Base-by-base conservation (phyloP, 2,797 vertebrate genomes). In the Clamator glandarius region DNA sequence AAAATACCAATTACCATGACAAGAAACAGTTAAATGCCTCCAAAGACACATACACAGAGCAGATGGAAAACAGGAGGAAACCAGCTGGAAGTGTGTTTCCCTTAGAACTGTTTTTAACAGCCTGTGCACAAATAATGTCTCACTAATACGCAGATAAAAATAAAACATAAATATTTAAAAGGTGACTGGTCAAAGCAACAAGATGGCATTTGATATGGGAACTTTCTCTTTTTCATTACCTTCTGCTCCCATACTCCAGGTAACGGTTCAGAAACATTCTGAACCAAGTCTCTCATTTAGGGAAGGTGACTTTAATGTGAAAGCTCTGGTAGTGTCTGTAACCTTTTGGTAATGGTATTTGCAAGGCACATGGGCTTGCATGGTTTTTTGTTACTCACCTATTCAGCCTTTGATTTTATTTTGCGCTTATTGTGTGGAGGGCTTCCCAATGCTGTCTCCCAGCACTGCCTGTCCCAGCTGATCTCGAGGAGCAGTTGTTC, bases 71-170 rank as follows among this genome's bases (percentile, higher is more conserved):
- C 96, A 96, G 97, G 96, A 97, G 96, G 97, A 98, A 97, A 97
- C 97, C 98, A 98, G 97, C 97, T 98, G 98, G 96, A 97, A 97
- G 97, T 95, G 96, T 97, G 98, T 97, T 98, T 98, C 97, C 98
- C 97, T 98, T 97, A 96, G 97, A 98, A 97, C 97, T 98, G 97
- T 97, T 97, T 97, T 97, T 97, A 98, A 97, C 97, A 98, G 97
- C 95, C 97, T 98, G 97, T 93, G 95, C 97, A 97, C 97, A 98
- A 97, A 98, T 97, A 97, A 97, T 96, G 97, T 96, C 94, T 97
- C 97, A 96, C 97, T 96, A 96, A 96, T 96, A 84, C 75, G 90
- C 96, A 97, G 97, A 98, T 97, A 97, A 97, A 98, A 97, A 97
- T 97, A 97, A 97, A 97, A 96, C 96, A 96, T 97, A 98, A 98